phyloP scores from a whole-genome alignment of 2,888 invertebrate species.

The Galerucella pusilla region DNA sequence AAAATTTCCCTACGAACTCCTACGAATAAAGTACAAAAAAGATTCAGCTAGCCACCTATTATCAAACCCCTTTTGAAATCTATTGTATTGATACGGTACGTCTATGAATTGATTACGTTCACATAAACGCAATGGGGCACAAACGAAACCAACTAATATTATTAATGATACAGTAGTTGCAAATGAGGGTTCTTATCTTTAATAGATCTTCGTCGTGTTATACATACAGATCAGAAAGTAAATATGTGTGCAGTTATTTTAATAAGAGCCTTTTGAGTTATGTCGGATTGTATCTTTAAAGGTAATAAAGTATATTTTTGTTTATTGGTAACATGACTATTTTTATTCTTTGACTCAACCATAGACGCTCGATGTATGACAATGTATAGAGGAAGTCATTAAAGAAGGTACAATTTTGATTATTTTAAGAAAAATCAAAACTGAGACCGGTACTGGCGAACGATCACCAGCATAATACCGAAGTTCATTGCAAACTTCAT shows the following conservation, averaged over 20 bases:
- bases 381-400: too few species aligned
- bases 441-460: neutral
- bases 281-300: neutral
- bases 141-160: conserved; percentile 5
- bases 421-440: neutral
- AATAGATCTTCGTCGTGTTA: conserved; percentile 6
- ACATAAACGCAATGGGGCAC: neutral
- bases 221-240: conserved; percentile 7
- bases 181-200: conserved; percentile 4
- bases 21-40: too few species aligned
- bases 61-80: neutral
- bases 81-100: neutral
- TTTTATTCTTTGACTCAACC: too few species aligned
- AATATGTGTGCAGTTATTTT: conserved; percentile 6
- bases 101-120: neutral
- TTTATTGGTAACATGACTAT: too few species aligned
- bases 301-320: neutral
- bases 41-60: too few species aligned
- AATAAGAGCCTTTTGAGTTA: neutral
- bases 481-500: conserved; percentile 55
- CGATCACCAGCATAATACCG: conserved; percentile 21
- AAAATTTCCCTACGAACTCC: too few species aligned
- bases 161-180: conserved; percentile 10
- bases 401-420: neutral
- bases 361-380: too few species aligned